phyloP scores from a whole-genome alignment of 2,888 invertebrate genomes.

The Chrysolina oricalcia region DNA sequence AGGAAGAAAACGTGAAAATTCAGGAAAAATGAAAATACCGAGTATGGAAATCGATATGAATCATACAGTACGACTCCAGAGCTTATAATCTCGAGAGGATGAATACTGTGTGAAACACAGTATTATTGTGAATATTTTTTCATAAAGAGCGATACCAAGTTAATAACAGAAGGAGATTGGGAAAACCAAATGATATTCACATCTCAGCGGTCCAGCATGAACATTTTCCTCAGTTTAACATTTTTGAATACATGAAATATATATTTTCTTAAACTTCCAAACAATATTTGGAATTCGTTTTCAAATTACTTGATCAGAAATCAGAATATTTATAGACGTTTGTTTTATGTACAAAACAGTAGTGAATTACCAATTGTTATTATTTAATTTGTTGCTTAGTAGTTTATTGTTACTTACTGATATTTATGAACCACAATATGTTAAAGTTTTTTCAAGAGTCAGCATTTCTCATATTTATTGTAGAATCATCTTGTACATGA shows the following conservation, averaged over 20 bases:
- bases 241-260: too few relatives aligned
- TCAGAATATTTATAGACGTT: not conserved
- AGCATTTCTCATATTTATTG: too few relatives aligned
- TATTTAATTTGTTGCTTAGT: too few relatives aligned
- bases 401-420: too few relatives aligned
- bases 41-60: slow-evolving; percentile 2
- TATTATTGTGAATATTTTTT: slow-evolving; percentile 11
- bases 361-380: not conserved
- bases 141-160: not conserved
- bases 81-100: not conserved
- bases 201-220: not conserved
- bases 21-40: slow-evolving; percentile 28
- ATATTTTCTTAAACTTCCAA: too few relatives aligned
- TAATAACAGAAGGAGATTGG: not conserved
- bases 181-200: not conserved
- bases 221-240: too few relatives aligned
- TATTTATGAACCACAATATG: too few relatives aligned
- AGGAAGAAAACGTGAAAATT: slow-evolving; percentile 23
- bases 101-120: slow-evolving; percentile 4
- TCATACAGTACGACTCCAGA: slow-evolving; percentile 8
- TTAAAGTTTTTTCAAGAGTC: too few relatives aligned
- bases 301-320: too few relatives aligned
- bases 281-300: too few relatives aligned
- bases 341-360: not conserved
- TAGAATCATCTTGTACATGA: too few relatives aligned